phyloP scores from a whole-genome alignment of 2,113 vertebrate genomes.

The Mobula birostris region DNA sequence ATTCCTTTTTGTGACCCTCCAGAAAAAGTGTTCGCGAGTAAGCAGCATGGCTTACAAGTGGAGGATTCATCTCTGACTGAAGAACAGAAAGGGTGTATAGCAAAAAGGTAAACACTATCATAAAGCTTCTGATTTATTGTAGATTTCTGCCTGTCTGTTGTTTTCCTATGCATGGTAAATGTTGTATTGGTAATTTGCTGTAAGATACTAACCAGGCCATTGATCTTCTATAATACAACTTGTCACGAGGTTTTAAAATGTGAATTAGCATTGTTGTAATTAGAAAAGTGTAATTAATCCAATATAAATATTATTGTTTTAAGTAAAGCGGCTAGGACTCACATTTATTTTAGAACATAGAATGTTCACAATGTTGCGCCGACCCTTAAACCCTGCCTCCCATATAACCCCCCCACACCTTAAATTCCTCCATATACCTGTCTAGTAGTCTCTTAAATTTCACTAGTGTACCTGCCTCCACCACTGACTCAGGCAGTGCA shows the following conservation, averaged over 20 bases:
- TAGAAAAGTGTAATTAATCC: not conserved
- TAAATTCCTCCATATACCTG: no score
- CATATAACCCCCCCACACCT: no score
- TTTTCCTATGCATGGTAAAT: not conserved
- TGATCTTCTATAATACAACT: not conserved
- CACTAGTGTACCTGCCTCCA: no score
- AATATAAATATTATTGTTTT: not conserved
- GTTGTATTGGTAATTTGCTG: not conserved
- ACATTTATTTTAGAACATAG: not conserved
- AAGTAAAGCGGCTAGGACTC: not conserved
- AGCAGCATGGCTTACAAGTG: constrained; percentile 69
- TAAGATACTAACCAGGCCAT: constrained; percentile 7
- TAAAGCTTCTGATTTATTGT: constrained; percentile 15
- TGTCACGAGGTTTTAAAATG: not conserved
- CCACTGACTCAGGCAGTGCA: no score
- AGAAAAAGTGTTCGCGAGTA: constrained; percentile 74
- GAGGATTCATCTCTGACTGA: constrained; percentile 75
- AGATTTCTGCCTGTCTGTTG: not conserved
- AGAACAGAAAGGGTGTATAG: constrained; percentile 80
- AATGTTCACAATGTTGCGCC: no score
- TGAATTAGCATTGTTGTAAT: not conserved
- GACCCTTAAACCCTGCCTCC: no score
- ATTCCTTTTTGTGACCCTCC: constrained; percentile 40
- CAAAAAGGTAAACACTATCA: constrained; percentile 75
- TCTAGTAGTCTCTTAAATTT: no score